Evolutionary conservation across 2,797 vertebrate genomes (phyloP), one percentile per base, ranked within the genome.

Genomic region (Todus mexicanus): DNA sequence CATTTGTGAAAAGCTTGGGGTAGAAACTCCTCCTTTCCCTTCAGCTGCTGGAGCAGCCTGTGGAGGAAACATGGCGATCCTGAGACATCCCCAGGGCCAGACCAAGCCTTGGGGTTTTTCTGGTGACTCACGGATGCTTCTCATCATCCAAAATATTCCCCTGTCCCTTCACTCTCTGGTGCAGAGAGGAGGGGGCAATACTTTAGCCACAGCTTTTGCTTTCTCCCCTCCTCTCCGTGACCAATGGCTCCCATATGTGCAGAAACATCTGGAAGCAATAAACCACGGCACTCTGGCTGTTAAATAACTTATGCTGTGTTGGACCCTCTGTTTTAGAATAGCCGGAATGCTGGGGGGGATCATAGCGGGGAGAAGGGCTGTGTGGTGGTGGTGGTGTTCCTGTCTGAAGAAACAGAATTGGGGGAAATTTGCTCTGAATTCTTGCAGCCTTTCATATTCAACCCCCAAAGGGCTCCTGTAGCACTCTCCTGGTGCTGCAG

Each of bases 201-300:
- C 54, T 76, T 72, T 8, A 72, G 12, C 42, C 33, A 4, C 45
- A 35, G 64, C 61, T 68, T 70, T 43, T 35, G 19, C 42, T 64
- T 61, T 54, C 4, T n/a, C 50, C 64, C n/a, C 53, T 77, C 53
- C 23, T 40, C 31, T 63, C 38, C 0, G 0, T 27, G 15, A 31
- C 21, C 23, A 4, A 3, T 18, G 17, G 15, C 23, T 92, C 54
- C 74, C n/a, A 25, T 4, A 0, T 68, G 63, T 31, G 8, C 35
- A 35, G 57, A 51, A 90, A 38, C 85, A 88, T 78, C 92, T 91
- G 87, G 26, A 94, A 91, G 31, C 33, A 53, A 87, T 93, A 83
- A 93, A 70, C 19, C 5, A 0, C 3, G 3, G 82, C 5, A 15
- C 63, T 65, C 40, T 7, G 70, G 83, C 79, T 85, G 23, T 12